Evolutionary conservation across 2,888 invertebrate genomes (phyloP).

Genomic region (Pristionchus mayeri): DNA sequence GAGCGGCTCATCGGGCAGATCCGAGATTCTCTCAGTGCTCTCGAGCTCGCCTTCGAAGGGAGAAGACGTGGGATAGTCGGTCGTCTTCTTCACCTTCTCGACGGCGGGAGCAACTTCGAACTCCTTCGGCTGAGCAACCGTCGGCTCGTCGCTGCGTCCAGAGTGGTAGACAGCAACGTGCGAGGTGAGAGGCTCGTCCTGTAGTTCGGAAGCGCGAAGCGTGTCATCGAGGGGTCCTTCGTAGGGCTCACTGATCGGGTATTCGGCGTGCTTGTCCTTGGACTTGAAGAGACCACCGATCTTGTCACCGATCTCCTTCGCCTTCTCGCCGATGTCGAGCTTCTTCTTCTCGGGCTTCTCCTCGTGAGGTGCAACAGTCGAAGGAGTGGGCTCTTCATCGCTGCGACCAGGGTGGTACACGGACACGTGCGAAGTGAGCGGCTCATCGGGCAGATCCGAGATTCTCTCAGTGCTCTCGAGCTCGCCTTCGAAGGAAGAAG

Average conservation of each 20-base stretch:
- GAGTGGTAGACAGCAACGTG: constrained; percentile 21
- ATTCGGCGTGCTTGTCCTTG: constrained; percentile 9
- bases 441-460: not conserved
- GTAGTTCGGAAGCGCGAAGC: not conserved
- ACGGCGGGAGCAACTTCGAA: not conserved
- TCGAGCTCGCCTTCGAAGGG: constrained; percentile 22
- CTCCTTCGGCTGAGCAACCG: not conserved
- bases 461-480: not conserved
- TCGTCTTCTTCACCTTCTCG: not conserved
- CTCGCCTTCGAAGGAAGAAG: constrained; percentile 6
- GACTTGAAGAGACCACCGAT: constrained; percentile 35
- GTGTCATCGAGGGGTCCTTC: constrained; percentile 2
- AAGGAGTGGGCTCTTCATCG: not conserved
- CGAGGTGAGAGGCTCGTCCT: not conserved
- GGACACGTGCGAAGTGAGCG: not conserved
- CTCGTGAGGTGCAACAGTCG: not conserved
- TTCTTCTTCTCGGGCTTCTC: constrained; percentile 41
- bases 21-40: not conserved
- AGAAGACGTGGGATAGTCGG: not conserved
- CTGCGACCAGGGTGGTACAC: constrained; percentile 4
- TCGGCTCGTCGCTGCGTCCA: not conserved
- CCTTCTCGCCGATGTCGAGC: constrained; percentile 31
- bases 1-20: not conserved
- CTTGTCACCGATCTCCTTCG: constrained; percentile 20
- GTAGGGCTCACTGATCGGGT: constrained; percentile 8